Evolutionary conservation across 2,797 vertebrate genomes (phyloP), one percentile per base, ranked within the genome.

Genomic region (Eulemur mongoz): DNA sequence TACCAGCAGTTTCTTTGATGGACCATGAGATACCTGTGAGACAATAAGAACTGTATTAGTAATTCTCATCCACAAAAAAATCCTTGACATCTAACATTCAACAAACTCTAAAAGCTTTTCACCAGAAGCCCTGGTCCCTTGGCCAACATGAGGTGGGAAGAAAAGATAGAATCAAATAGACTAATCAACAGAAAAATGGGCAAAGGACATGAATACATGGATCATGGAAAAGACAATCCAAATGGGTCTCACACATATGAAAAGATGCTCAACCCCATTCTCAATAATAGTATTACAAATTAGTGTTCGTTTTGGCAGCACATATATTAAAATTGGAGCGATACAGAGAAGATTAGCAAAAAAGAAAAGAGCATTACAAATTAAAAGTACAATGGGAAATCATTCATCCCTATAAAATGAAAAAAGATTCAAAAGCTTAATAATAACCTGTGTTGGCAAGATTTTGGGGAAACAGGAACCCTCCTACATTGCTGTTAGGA

Each of bases 21-120:
- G 99, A 99, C 99, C 99, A 99, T 30, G 99, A 99, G 93, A 99
- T 99, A 98, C 99, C 99, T 99, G 97, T 4, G 72, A 92, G 81
- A 84, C 0, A 94, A 11, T 93, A 79, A 97, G 80, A 93, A 61
- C 63, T 43, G 65, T 43, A 67, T 76, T 38, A 78, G 81, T 84
- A 65, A 94, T 79, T 79, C 78, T 85, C 45, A 67, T 78, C n/a
- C 40, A 85, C 50, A 78, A 69, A 25, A 25, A 90, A 89, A 70
- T n/a, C 80, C 30, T 54, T 17, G 40, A 61, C 2, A 76, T n/a
- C 32, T 43, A 92, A 57, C 20, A 86, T 18, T 57, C 72, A 88
- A 89, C 2, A 65, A 50, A 78, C 52, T 86, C 80, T 90, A 32
- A 48, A 45, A 32, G 32, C 35, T 91, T 86, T 92, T 96, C 57